Percentiles rank a stretch among this genome's conserved stretches.
Conservation (phyloP, 2,888 invertebrate species). For the Thumatha senex region DNA sequence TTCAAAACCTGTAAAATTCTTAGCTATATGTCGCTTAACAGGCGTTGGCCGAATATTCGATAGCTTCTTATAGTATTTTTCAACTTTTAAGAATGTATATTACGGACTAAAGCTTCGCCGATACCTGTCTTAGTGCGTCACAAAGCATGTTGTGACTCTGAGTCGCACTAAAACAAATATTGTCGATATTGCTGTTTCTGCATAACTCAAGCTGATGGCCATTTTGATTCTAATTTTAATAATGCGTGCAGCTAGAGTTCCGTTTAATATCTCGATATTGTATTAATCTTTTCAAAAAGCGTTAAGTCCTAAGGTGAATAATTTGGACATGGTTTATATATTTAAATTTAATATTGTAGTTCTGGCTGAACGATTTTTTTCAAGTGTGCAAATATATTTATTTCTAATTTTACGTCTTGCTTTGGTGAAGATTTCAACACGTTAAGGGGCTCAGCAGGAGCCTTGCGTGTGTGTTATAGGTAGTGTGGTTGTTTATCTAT, state of each 20-base stretch:
- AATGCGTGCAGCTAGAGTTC: not conserved
- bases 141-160: not conserved
- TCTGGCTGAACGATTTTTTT: not conserved
- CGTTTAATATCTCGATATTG: not conserved
- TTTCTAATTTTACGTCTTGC: no score
- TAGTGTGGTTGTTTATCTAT: conserved; percentile 81
- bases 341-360: not conserved
- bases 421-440: conserved; percentile 12
- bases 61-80: no score
- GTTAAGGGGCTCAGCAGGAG: conserved; percentile 47
- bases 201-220: not conserved
- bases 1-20: no score
- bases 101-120: not conserved
- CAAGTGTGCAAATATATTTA: not conserved
- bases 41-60: no score
- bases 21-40: no score
- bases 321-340: no score
- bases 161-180: conserved; percentile 8
- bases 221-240: not conserved
- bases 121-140: conserved; percentile 4
- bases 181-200: conserved; percentile 1
- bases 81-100: no score
- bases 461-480: conserved; percentile 84
- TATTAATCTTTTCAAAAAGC: not conserved
- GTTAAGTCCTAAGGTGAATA: no score